Evolutionary conservation across 2,888 invertebrate genomes (phyloP).

Genomic region (Aporophyla nigra): DNA sequence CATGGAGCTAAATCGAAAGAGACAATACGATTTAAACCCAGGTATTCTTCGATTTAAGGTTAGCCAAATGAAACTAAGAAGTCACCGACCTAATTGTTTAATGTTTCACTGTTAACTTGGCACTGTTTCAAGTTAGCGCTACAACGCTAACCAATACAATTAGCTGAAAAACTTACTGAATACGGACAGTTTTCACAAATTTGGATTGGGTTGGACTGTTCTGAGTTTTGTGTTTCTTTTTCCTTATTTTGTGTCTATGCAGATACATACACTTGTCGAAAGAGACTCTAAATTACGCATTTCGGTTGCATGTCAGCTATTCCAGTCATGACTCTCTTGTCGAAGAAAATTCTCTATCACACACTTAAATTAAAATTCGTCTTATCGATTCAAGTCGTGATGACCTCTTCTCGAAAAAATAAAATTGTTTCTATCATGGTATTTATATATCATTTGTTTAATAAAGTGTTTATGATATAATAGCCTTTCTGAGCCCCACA

Average conservation of each 20-base stretch:
- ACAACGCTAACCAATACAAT: slow-evolving; percentile 52
- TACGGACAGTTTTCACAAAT: slow-evolving; percentile 34
- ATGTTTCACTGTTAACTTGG: slow-evolving; percentile 58
- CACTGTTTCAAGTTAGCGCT: slow-evolving; percentile 51
- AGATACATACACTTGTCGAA: neutral
- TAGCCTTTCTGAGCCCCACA: neutral
- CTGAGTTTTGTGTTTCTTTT: slow-evolving; percentile 13
- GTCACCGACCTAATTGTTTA: slow-evolving; percentile 47
- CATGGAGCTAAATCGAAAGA: too few species aligned
- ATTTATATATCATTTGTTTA: too few species aligned
- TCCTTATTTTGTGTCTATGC: neutral
- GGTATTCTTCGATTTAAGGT: neutral
- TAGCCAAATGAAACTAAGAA: slow-evolving; percentile 32
- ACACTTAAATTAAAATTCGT: neutral
- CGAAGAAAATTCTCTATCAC: neutral
- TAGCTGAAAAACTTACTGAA: slow-evolving; percentile 48
- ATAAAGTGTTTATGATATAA: neutral
- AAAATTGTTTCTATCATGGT: neutral
- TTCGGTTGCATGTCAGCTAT: neutral
- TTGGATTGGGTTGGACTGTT: slow-evolving; percentile 11
- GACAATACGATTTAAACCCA: too few species aligned
- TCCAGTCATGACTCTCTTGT: neutral
- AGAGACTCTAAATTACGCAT: neutral
- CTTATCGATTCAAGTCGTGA: neutral
- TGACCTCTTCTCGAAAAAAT: too few species aligned